Evolutionary conservation across 2,797 vertebrate genomes (phyloP).

Genomic region (Enteromius radiatus): DNA sequence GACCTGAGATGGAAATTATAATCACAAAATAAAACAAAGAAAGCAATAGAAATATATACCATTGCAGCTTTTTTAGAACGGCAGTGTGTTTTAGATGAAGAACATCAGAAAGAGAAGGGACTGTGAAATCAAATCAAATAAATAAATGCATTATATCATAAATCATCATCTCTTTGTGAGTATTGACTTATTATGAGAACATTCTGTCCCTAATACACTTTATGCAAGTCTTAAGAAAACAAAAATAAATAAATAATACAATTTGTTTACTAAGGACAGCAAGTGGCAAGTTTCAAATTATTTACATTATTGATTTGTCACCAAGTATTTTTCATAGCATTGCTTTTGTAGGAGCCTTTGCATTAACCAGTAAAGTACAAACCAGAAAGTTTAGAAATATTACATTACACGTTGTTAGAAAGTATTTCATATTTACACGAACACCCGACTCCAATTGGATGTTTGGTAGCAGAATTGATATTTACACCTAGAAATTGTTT

Average conservation of each 20-base stretch:
- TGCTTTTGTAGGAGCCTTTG: constrained; percentile 82
- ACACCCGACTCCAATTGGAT: constrained; percentile 76
- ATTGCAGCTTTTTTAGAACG: background rate
- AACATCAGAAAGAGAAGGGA: background rate
- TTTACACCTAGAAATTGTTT: constrained; percentile 83
- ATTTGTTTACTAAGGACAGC: constrained; percentile 74
- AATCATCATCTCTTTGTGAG: no score
- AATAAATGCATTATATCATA: background rate
- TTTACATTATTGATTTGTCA: constrained; percentile 87
- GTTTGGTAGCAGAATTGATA: constrained; percentile 79
- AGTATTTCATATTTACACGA: constrained; percentile 90
- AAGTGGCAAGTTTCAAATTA: constrained; percentile 79
- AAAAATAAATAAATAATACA: constrained; percentile 63
- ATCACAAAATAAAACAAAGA: background rate
- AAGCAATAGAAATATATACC: background rate
- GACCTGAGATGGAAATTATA: constrained; percentile 5
- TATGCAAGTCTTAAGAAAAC: constrained; percentile 67
- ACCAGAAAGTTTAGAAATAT: constrained; percentile 69
- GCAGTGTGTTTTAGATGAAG: background rate
- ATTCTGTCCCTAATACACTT: constrained; percentile 70
- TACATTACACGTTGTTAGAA: constrained; percentile 79
- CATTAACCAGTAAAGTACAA: constrained; percentile 81
- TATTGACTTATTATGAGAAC: constrained; percentile 55
- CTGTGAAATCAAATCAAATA: background rate
- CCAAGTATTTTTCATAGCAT: constrained; percentile 78